Evolutionary conservation across 2,888 invertebrate genomes (phyloP).

Genomic region (Arrhopalites spinosus): DNA sequence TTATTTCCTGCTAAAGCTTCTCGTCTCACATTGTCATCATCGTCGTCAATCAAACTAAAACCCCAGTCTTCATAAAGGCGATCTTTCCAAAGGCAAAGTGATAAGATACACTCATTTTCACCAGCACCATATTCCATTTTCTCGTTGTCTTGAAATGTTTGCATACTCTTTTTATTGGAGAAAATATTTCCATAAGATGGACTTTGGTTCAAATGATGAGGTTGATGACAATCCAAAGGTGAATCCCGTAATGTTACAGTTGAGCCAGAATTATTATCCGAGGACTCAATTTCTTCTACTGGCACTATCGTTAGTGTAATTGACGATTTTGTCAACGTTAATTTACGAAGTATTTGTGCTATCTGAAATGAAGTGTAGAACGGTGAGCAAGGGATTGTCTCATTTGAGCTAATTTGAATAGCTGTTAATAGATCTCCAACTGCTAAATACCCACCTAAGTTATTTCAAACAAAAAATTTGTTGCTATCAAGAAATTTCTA

Average conservation of each 20-base stretch:
- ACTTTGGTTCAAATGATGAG: not conserved
- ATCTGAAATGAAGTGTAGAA: slow-evolving; percentile 53
- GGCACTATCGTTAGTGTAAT: slow-evolving; percentile 53
- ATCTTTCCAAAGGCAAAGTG: slow-evolving; percentile 52
- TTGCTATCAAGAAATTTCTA: slow-evolving; percentile 34
- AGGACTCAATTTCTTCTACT: slow-evolving; percentile 18
- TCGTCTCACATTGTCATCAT: not conserved
- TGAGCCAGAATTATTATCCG: slow-evolving; percentile 43
- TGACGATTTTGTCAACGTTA: slow-evolving; percentile 43
- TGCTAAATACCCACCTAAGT: slow-evolving; percentile 49
- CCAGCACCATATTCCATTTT: not conserved
- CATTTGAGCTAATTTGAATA: slow-evolving; percentile 45
- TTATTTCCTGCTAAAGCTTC: not conserved
- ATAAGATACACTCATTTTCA: slow-evolving; percentile 25
- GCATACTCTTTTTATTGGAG: not conserved
- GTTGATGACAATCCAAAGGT: not conserved
- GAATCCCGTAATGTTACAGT: slow-evolving; percentile 46
- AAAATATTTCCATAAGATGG: not conserved
- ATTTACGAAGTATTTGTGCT: slow-evolving; percentile 52
- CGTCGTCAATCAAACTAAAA: slow-evolving; percentile 43
- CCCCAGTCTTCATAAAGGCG: slow-evolving; percentile 55
- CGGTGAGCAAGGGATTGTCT: slow-evolving; percentile 52
- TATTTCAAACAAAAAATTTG: too few relatives aligned
- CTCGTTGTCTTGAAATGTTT: not conserved
- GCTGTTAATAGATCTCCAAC: slow-evolving; percentile 51